Evolutionary conservation across 2,113 vertebrate genomes (phyloP).

Genomic region (Neotoma lepida): DNA sequence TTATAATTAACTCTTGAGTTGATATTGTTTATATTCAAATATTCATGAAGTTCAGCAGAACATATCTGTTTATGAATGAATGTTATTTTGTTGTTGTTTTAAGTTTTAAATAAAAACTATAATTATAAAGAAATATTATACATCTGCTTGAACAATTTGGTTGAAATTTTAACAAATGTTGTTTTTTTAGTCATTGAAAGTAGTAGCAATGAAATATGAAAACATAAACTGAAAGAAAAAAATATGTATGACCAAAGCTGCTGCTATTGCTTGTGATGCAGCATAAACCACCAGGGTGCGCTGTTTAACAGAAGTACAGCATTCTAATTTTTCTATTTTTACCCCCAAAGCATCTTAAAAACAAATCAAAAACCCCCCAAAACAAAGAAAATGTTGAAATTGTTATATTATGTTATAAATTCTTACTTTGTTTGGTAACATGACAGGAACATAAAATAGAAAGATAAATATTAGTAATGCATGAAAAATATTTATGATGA

Average conservation of each 20-base stretch:
- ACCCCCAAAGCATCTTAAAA: conserved; percentile 64
- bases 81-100: conserved; percentile 28
- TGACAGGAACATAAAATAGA: not conserved
- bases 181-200: not conserved
- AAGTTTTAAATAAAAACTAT: conserved; percentile 45
- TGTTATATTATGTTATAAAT: conserved; percentile 15
- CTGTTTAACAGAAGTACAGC: conserved; percentile 84
- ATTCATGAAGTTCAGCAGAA: conserved; percentile 40
- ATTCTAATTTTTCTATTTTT: conserved; percentile 65
- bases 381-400: conserved; percentile 74
- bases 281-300: conserved; percentile 86
- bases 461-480: conserved; percentile 10
- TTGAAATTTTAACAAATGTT: not conserved
- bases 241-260: conserved; percentile 3
- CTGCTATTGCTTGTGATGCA: conserved; percentile 59
- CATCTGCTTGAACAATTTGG: conserved; percentile 23
- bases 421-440: not conserved
- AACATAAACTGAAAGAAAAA: conserved; percentile 37
- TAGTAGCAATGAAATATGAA: conserved; percentile 31
- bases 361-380: no score
- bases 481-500: conserved; percentile 19
- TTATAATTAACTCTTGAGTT: conserved; percentile 41
- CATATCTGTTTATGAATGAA: not conserved
- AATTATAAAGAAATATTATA: conserved; percentile 1
- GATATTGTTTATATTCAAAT: conserved; percentile 45